phyloP scores from a whole-genome alignment of 1,140 invertebrate species.

The Bombus pyrosoma region DNA sequence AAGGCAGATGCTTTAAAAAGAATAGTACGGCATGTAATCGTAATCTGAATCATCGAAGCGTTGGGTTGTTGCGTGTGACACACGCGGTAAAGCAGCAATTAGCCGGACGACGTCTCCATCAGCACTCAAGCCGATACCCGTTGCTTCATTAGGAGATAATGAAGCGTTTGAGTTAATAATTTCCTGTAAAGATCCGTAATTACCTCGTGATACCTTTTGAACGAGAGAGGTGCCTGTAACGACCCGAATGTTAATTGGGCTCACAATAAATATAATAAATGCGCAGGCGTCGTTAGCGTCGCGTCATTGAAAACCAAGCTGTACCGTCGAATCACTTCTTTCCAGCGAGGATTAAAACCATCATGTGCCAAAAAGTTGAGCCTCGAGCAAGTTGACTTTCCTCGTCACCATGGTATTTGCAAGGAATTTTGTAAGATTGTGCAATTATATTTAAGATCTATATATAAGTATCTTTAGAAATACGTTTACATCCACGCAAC shows the following conservation, averaged over 20 bases:
- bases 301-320: slow-evolving; percentile 29
- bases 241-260: slow-evolving; percentile 62
- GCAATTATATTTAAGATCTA: background rate
- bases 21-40: slow-evolving; percentile 6
- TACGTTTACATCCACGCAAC: background rate
- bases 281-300: background rate
- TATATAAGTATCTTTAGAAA: no score
- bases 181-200: slow-evolving; percentile 66
- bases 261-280: slow-evolving; percentile 53
- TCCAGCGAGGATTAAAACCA: no score
- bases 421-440: no score
- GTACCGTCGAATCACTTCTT: background rate
- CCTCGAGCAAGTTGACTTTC: no score
- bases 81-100: slow-evolving; percentile 59
- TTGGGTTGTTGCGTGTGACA: slow-evolving; percentile 45
- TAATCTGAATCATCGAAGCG: slow-evolving; percentile 51
- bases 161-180: slow-evolving; percentile 67
- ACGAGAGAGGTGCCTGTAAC: slow-evolving; percentile 29
- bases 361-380: background rate
- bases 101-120: slow-evolving; percentile 66
- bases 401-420: no score
- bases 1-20: background rate
- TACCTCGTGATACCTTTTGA: slow-evolving; percentile 28
- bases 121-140: slow-evolving; percentile 60
- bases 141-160: slow-evolving; percentile 68